A percentile compares a stretch with the other conserved stretches of the same genome.
phyloP scores from a whole-genome alignment of 2,888 invertebrate genomes.

The Ochropacha duplaris region DNA sequence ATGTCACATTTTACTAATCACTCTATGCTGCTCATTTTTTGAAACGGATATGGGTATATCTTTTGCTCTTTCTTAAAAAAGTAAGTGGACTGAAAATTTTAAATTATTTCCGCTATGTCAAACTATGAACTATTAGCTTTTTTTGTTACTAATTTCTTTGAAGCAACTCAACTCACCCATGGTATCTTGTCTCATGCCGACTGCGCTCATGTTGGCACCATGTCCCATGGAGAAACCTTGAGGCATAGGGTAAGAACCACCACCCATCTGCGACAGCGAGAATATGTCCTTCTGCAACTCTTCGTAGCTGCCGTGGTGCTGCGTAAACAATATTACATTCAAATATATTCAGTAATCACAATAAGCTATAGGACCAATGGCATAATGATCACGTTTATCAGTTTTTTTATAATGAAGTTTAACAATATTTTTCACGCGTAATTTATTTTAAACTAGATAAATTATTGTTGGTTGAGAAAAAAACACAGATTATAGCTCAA shows the following conservation, averaged over 20 bases:
- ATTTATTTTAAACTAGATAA: too few species aligned
- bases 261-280: conserved; percentile 91
- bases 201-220: conserved; percentile 95
- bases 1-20: background rate
- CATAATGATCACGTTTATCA: too few species aligned
- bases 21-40: too few species aligned
- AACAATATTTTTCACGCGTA: too few species aligned
- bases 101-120: too few species aligned
- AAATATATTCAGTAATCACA: background rate
- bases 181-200: conserved; percentile 89
- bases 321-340: conserved; percentile 13
- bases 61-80: too few species aligned
- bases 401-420: too few species aligned
- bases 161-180: conserved; percentile 61
- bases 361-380: background rate
- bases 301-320: conserved; percentile 80
- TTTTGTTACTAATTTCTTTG: too few species aligned
- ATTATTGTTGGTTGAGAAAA: too few species aligned
- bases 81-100: too few species aligned
- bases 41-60: too few species aligned
- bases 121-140: background rate
- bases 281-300: conserved; percentile 79
- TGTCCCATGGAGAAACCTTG: conserved; percentile 98
- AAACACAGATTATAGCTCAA: too few species aligned
- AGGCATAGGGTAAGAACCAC: conserved; percentile 96